A percentile compares a stretch with the other conserved stretches of the same genome.
phyloP scores from a whole-genome alignment of 2,797 vertebrate species.

The Lagorchestes hirsutus region DNA sequence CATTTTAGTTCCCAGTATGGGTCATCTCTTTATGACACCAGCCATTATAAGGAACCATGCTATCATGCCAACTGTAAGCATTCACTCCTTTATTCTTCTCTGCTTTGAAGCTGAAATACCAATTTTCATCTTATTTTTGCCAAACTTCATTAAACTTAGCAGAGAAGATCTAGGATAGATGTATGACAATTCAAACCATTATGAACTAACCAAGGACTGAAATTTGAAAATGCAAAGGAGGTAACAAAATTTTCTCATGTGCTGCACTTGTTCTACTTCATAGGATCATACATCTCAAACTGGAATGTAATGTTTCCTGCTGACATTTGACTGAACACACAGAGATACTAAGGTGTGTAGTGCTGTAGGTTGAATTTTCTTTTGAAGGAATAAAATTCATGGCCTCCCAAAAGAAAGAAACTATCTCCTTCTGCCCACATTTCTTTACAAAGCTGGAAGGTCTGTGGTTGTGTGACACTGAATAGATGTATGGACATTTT shows the following conservation, averaged over 20 bases:
- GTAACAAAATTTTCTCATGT: neutral
- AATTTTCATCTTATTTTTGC: constrained; percentile 16
- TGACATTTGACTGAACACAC: neutral
- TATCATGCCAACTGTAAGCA: constrained; percentile 21
- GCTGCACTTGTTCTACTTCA: neutral
- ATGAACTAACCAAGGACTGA: constrained; percentile 14
- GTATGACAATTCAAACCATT: constrained; percentile 51
- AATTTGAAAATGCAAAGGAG: neutral
- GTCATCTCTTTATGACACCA: constrained; percentile 19
- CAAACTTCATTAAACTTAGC: constrained; percentile 14
- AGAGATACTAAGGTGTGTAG: neutral
- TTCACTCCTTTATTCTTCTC: constrained; percentile 20
- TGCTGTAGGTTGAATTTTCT: neutral
- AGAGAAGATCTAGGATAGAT: constrained; percentile 20
- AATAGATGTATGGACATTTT: neutral
- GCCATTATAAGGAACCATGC: constrained; percentile 43
- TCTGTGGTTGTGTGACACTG: neutral
- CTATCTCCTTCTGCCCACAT: neutral
- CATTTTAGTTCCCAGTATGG: constrained; percentile 10
- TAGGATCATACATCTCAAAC: neutral
- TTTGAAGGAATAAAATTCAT: neutral
- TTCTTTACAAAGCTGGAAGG: neutral
- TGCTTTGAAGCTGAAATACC: constrained; percentile 46
- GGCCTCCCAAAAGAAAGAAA: neutral
- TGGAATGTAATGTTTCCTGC: neutral